These are phyloP conservation scores for Panzeria rudis DNA, from an alignment of 2,888 invertebrate species.

Conservation along the genomic window DNA sequence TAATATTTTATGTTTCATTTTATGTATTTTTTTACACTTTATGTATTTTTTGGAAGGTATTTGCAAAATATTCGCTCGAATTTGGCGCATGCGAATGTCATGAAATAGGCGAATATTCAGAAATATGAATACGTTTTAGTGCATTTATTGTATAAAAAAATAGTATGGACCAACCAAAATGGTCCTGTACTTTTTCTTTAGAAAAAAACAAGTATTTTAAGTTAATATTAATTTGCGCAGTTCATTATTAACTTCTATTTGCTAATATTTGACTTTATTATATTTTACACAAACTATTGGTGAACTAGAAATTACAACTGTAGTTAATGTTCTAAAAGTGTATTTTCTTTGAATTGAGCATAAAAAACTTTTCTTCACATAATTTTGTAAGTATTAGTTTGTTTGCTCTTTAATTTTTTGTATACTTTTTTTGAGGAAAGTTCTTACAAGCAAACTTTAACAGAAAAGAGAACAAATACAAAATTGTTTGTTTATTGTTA, in stretches of 20 bases:
- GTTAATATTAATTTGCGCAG: background rate
- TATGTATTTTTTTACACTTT: too few relatives aligned
- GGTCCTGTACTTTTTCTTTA: too few relatives aligned
- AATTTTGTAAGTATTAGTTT: background rate
- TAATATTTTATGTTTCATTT: too few relatives aligned
- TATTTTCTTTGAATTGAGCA: background rate
- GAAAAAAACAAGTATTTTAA: too few relatives aligned
- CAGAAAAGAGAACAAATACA: background rate
- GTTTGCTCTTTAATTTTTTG: background rate
- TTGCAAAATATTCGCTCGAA: too few relatives aligned
- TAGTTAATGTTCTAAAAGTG: background rate
- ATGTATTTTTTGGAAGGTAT: too few relatives aligned
- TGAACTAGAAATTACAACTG: background rate
- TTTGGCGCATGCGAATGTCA: too few relatives aligned
- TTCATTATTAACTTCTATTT: constrained; percentile 34
- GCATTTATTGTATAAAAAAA: too few relatives aligned
- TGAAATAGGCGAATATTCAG: too few relatives aligned
- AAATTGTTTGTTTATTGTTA: background rate
- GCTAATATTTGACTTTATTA: constrained; percentile 32
- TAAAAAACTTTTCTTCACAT: constrained; percentile 27
- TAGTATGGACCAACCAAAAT: too few relatives aligned
- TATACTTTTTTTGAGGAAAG: background rate
- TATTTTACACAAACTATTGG: background rate
- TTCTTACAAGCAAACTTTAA: background rate
- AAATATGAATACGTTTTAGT: too few relatives aligned